Evolutionary conservation across 2,888 invertebrate genomes (phyloP).

Genomic region (Allacma fusca): DNA sequence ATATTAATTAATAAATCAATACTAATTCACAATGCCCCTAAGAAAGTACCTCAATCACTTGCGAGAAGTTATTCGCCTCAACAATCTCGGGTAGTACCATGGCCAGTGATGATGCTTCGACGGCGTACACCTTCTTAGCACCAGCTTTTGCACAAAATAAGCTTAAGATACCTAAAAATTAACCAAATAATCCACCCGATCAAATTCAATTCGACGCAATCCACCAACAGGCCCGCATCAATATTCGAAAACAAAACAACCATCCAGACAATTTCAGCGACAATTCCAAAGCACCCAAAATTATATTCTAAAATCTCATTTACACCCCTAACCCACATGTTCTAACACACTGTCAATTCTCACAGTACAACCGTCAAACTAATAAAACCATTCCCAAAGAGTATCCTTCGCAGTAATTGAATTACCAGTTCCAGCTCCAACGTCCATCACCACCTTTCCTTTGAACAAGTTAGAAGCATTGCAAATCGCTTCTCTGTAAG

Average conservation of each 20-base stretch:
- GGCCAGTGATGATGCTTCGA: constrained; percentile 80
- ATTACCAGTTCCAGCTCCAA: constrained; percentile 83
- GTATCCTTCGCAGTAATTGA: too few relatives aligned
- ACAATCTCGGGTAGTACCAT: constrained; percentile 73
- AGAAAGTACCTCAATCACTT: constrained; percentile 74
- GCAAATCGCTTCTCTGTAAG: constrained; percentile 81
- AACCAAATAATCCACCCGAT: not conserved
- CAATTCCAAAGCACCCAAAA: too few relatives aligned
- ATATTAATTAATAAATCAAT: too few relatives aligned
- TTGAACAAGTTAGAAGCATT: constrained; percentile 73
- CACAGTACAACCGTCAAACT: too few relatives aligned
- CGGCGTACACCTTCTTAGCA: constrained; percentile 84
- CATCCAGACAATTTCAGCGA: too few relatives aligned
- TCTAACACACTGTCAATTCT: too few relatives aligned
- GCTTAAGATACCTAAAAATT: constrained; percentile 76
- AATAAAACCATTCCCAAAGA: too few relatives aligned
- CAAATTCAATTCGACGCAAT: too few relatives aligned
- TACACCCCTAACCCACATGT: too few relatives aligned
- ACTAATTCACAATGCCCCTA: not conserved
- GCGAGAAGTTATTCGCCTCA: constrained; percentile 74
- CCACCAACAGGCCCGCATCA: too few relatives aligned
- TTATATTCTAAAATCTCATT: too few relatives aligned
- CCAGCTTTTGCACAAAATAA: constrained; percentile 90
- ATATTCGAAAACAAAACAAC: too few relatives aligned
- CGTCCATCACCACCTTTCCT: constrained; percentile 83